A percentile compares a stretch with the other conserved stretches of the same genome.
Evolutionary conservation across 1,140 invertebrate genomes (phyloP).

Genomic region (Seison nebaliae): DNA sequence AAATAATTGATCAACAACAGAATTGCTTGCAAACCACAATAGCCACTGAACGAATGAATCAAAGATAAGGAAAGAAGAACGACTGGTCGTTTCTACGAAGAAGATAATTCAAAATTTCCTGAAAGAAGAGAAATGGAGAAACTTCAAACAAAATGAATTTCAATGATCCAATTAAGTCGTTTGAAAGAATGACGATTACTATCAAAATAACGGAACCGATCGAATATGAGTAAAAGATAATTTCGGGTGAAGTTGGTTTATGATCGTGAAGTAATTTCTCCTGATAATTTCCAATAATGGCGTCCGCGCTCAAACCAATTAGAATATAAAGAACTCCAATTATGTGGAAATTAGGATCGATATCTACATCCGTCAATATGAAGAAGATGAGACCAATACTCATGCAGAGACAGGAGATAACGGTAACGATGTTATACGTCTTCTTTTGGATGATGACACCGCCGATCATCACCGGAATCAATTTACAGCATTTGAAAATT

Average conservation of each 20-base stretch:
- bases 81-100: not conserved
- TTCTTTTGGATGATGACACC: conserved; percentile 66
- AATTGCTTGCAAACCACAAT: conserved; percentile 66
- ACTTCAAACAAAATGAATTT: conserved; percentile 4
- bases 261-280: conserved; percentile 8
- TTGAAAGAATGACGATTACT: conserved; percentile 6
- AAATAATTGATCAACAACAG: conserved; percentile 53
- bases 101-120: conserved; percentile 36
- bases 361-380: conserved; percentile 1
- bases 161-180: conserved; percentile 1
- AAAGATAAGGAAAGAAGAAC: conserved; percentile 21
- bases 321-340: conserved; percentile 25
- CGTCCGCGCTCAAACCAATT: conserved; percentile 3
- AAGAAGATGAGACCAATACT: conserved; percentile 13
- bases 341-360: conserved; percentile 11
- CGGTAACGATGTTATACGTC: conserved; percentile 51
- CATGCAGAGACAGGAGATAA: conserved; percentile 38
- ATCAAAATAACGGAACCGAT: conserved; percentile 4
- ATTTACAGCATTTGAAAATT: conserved; percentile 52
- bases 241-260: conserved; percentile 3
- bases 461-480: conserved; percentile 71
- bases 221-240: conserved; percentile 8
- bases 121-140: not conserved
- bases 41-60: conserved; percentile 59
- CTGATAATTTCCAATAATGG: conserved; percentile 11